phyloP scores from a whole-genome alignment of 2,888 invertebrate species.

The Cantharis nigra region DNA sequence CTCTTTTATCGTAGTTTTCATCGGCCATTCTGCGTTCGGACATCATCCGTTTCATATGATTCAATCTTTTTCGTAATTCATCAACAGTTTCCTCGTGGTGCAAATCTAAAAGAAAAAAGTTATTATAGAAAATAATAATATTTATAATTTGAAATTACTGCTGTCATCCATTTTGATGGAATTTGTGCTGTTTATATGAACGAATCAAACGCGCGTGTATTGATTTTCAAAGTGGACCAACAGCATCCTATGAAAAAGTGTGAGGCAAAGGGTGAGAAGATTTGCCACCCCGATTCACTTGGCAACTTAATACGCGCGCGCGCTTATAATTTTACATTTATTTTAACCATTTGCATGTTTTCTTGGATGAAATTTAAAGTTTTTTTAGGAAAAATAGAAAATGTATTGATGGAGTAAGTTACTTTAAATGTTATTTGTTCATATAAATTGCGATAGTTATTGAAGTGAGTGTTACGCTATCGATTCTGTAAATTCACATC shows the following conservation, averaged over 20 bases:
- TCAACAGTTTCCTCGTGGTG: slow-evolving; percentile 72
- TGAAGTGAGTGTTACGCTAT: not conserved
- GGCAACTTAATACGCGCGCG: slow-evolving; percentile 27
- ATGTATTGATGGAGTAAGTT: not conserved
- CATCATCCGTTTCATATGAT: slow-evolving; percentile 82
- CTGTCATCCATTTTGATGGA: slow-evolving; percentile 18
- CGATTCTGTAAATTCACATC: not conserved
- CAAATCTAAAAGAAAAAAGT: slow-evolving; percentile 2
- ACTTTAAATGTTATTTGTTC: not conserved
- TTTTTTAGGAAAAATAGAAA: slow-evolving; percentile 5
- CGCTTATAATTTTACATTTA: slow-evolving; percentile 18
- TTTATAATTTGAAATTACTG: not conserved
- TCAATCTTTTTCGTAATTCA: slow-evolving; percentile 75
- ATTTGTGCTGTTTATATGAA: not conserved
- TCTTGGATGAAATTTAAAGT: not conserved
- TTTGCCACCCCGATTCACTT: slow-evolving; percentile 14
- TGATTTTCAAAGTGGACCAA: slow-evolving; percentile 25
- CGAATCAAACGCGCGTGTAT: slow-evolving; percentile 5
- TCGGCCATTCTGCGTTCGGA: slow-evolving; percentile 68
- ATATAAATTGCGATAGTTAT: not conserved
- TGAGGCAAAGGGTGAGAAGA: slow-evolving; percentile 26
- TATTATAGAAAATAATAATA: not conserved
- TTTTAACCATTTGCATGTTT: slow-evolving; percentile 10
- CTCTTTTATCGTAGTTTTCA: slow-evolving; percentile 53
- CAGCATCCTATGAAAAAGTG: slow-evolving; percentile 30